These are phyloP conservation scores for Todus mexicanus DNA, from an alignment of 2,797 vertebrate genomes.

Conservation along the genomic window DNA sequence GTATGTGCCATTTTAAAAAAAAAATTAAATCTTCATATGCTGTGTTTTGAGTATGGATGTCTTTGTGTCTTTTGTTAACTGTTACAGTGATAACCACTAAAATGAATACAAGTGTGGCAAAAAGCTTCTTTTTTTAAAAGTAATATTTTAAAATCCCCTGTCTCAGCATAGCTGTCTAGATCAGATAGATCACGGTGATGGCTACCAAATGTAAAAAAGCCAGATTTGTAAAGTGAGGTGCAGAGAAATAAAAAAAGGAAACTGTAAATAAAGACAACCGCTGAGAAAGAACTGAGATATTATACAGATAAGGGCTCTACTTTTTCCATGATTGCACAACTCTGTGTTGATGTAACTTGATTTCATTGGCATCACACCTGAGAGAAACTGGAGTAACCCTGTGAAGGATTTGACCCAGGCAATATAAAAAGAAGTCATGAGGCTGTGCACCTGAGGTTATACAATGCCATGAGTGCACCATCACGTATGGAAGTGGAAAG, in stretches of 20 bases:
- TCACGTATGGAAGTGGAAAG: not conserved
- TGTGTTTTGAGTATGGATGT: slow-evolving; percentile 62
- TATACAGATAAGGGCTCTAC: not conserved
- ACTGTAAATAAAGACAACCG: slow-evolving; percentile 3
- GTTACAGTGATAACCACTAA: slow-evolving; percentile 63
- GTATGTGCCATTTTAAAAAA: slow-evolving; percentile 52
- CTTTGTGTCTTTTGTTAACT: slow-evolving; percentile 66
- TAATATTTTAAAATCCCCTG: slow-evolving; percentile 46
- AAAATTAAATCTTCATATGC: slow-evolving; percentile 76
- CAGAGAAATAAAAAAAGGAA: not conserved
- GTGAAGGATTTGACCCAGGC: not conserved
- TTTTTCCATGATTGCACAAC: not conserved
- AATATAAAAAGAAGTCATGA: not conserved
- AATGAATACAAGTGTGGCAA: slow-evolving; percentile 59
- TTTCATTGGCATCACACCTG: not conserved
- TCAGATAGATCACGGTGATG: slow-evolving; percentile 35
- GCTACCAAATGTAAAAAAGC: slow-evolving; percentile 21
- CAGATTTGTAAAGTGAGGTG: not conserved
- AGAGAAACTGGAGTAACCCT: not conserved
- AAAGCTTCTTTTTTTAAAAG: slow-evolving; percentile 33
- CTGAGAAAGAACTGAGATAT: not conserved
- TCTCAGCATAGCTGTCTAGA: slow-evolving; percentile 26
- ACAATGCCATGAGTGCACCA: not conserved
- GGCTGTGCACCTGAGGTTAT: not conserved
- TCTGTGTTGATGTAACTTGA: not conserved